Base-by-base conservation (phyloP, 1,140 invertebrate genomes). In the Wasmannia auropunctata region DNA sequence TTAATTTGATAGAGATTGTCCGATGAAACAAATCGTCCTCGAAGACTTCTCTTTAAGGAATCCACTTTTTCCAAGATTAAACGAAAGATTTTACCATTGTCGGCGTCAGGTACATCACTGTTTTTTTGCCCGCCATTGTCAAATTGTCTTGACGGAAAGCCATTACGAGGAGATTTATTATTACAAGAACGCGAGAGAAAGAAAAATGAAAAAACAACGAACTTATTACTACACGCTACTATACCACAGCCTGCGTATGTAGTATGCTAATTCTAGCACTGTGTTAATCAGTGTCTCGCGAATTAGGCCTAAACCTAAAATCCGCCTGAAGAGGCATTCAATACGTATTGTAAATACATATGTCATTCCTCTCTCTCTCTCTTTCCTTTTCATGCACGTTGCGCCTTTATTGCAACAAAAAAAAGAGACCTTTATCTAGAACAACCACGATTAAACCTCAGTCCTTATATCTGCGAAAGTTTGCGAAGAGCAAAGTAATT, bases 221-320 rank as follows among this genome's bases (percentile, higher is more conserved):
- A 90, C 43, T 89, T 77, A 89, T 89, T 72, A 76, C 86, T 72
- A 75, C 62, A 90, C 79, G 69, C 65, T 74, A 87, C 81, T 83
- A 72, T 85, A 72, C 63, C 69, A 87, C 60, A 85, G 69, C 80
- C 72, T 85, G 85, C n/a, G n/a, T 77, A 85, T 49, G 58, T 90
- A 90, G 88, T 72, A 83, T 49, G 75, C 69, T 80, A 81, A 89
- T 51, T 46, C 46, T 90, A 90, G 88, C 80, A 67, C 86, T 76
- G 63, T 80, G 72, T 74, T 84, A 89, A 79, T 87, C 88, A 89
- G 63, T 89, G 79, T 90, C 70, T 87, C 85, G 85, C 65, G 85
- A 89, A 76, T 88, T 89, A 89, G 87, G 88, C 88, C 88, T 89
- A 89, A 86, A 80, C 49, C 81, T 86, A 89, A 88, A 85, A 49